phyloP scores from a whole-genome alignment of 1,140 invertebrate species.

The Ceratina calcarata region DNA sequence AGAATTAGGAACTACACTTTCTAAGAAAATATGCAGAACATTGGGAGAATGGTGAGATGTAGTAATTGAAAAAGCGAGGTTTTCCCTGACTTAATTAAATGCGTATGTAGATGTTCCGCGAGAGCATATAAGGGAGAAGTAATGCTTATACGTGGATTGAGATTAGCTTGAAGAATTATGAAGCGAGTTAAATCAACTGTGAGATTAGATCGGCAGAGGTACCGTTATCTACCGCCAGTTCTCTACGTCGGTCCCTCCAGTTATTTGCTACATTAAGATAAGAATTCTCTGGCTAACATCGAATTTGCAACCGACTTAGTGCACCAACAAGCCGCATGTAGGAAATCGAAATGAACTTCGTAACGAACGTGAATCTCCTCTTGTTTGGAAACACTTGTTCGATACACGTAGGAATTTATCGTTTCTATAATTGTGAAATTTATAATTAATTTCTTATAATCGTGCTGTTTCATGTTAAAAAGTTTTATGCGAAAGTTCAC shows the following conservation, averaged over 20 bases:
- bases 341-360: neutral
- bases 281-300: conserved; percentile 71
- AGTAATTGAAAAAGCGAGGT: conserved; percentile 42
- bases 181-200: conserved; percentile 79
- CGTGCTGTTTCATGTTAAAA: too few relatives aligned
- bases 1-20: too few relatives aligned
- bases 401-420: too few relatives aligned
- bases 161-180: conserved; percentile 80
- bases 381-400: too few relatives aligned
- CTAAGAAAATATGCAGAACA: neutral
- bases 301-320: conserved; percentile 63
- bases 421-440: neutral
- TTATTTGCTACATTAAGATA: conserved; percentile 79
- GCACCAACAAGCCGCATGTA: conserved; percentile 30
- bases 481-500: neutral
- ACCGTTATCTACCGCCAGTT: conserved; percentile 73
- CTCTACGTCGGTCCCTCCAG: conserved; percentile 71
- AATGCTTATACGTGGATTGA: conserved; percentile 78
- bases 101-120: conserved; percentile 66
- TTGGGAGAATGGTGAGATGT: neutral
- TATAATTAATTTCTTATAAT: too few relatives aligned
- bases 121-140: conserved; percentile 64
- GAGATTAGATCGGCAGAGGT: conserved; percentile 77
- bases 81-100: conserved; percentile 72
- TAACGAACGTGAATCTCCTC: too few relatives aligned